Base-by-base conservation (phyloP, 1,140 invertebrate genomes). In the Bombus polaris region DNA sequence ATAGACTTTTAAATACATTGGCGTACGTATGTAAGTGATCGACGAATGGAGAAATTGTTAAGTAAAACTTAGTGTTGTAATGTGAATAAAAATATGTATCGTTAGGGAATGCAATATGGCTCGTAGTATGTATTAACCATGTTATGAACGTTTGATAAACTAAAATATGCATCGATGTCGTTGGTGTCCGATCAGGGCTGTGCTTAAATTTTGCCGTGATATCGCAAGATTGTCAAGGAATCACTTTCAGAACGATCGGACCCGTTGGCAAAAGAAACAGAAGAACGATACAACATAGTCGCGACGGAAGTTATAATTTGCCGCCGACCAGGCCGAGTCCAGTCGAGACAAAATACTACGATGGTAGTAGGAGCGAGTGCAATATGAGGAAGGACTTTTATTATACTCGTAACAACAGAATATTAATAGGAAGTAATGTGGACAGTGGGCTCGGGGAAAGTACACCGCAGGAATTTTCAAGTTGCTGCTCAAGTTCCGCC, bases 391-490 rank as follows among this genome's bases (percentile, higher is more conserved):
- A 89, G 92, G 93, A 94, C 88, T 93, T 94, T 93, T 94, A 94
- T 92, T 93, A 92, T 91, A 86, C 91, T 88, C 93, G 93, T 86
- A 95, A 93, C 91, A 93, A 92, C 91, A 94, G 94, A 94, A 92
- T 94, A 90, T 92, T 94, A 82, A 92, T 95, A 92, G 93, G 93
- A 85, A 94, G 90, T 93, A 94, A 94, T 87, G 92, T 92, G 85
- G 94, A 95, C 92, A 95, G 94, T 85, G 95, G 95, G 88, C 92
- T 95, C 79, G 95, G 94, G 76, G 95, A 95, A 90, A 95, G 94
- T 88, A 95, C 94, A 80, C 93, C 94, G n/a, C 95, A 95, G 90
- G 94, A 95, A 89, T 95, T 95, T 91, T 95, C 95, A 88, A 95
- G 94, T 88, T 95, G 94, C 91, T 95, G 94, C 89, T 95, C 95